Evolutionary conservation across 1,140 invertebrate species (phyloP).

Genomic region (Drosophila nannoptera): DNA sequence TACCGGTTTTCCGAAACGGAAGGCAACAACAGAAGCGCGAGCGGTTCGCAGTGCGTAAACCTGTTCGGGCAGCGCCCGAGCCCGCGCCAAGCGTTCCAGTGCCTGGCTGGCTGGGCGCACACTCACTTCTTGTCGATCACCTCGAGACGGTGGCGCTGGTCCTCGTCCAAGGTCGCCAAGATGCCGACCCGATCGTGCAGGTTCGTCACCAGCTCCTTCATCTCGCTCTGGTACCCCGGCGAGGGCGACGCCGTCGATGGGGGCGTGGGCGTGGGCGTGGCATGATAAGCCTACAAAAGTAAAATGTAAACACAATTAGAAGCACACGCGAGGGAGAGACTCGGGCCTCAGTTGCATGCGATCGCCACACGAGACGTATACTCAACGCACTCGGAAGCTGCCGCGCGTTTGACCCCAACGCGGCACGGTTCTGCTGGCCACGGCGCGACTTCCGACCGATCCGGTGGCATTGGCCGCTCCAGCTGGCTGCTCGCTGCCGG

Average conservation of each 20-base stretch:
- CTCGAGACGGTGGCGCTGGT: conserved; percentile 78
- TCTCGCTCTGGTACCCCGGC: conserved; percentile 34
- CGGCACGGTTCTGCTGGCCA: too few species aligned
- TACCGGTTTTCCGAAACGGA: conserved; percentile 37
- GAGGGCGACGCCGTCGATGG: neutral
- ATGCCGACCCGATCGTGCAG: conserved; percentile 79
- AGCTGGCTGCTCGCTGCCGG: neutral
- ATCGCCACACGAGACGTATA: conserved; percentile 10
- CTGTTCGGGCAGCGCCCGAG: conserved; percentile 22
- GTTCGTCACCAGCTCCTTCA: conserved; percentile 63
- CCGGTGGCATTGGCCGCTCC: too few species aligned
- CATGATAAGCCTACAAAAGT: conserved; percentile 3
- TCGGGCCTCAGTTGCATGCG: neutral
- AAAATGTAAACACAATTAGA: conserved; percentile 1
- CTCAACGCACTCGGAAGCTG: conserved; percentile 60
- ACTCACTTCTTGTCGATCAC: conserved; percentile 80
- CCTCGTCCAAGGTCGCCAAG: conserved; percentile 78
- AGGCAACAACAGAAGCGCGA: neutral
- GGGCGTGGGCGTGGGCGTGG: neutral
- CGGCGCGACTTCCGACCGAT: too few species aligned
- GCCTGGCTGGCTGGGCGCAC: neutral
- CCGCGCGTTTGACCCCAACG: too few species aligned
- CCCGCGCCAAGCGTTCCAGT: conserved; percentile 32
- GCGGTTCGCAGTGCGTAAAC: conserved; percentile 25
- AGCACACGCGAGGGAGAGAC: too few species aligned